Conservation (phyloP, 2,113 vertebrate genomes). For the Platanista minor region DNA sequence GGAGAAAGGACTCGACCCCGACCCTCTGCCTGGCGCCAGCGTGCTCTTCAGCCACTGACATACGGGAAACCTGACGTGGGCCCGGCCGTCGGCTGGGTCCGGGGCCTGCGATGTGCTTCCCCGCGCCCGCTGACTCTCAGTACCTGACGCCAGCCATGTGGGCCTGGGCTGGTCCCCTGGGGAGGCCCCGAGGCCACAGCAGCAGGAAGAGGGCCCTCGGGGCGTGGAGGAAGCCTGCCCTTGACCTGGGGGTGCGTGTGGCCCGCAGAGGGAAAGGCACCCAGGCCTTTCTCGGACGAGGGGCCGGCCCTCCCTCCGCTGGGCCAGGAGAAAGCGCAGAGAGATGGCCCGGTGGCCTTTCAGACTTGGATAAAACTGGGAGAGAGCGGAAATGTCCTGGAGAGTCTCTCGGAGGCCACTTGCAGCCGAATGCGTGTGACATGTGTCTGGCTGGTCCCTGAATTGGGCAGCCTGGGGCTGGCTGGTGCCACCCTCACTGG, state of each 20-base stretch:
- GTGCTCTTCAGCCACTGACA: background rate
- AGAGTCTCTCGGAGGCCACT: background rate
- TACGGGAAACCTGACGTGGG: background rate
- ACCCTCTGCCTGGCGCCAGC: fast-evolving
- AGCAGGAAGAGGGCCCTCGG: background rate
- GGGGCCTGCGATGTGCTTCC: fast-evolving
- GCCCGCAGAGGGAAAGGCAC: background rate
- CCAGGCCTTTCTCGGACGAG: too few relatives aligned
- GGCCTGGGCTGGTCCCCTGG: background rate
- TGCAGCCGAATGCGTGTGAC: background rate
- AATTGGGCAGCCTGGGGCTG: background rate
- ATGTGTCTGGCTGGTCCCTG: background rate
- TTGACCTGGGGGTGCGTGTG: background rate
- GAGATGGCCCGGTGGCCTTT: background rate
- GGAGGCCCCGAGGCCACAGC: background rate
- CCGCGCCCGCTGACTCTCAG: background rate
- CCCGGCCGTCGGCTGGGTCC: background rate
- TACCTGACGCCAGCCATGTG: background rate
- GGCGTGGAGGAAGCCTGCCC: background rate
- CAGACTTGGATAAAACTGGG: background rate
- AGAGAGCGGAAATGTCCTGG: background rate
- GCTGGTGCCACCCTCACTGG: background rate
- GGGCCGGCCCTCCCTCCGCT: too few relatives aligned
- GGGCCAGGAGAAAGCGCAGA: too few relatives aligned
- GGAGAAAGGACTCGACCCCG: background rate